These are phyloP conservation scores for Microctenopoma steveboyesi DNA, from an alignment of 2,797 vertebrate genomes.

Conservation along the genomic window DNA sequence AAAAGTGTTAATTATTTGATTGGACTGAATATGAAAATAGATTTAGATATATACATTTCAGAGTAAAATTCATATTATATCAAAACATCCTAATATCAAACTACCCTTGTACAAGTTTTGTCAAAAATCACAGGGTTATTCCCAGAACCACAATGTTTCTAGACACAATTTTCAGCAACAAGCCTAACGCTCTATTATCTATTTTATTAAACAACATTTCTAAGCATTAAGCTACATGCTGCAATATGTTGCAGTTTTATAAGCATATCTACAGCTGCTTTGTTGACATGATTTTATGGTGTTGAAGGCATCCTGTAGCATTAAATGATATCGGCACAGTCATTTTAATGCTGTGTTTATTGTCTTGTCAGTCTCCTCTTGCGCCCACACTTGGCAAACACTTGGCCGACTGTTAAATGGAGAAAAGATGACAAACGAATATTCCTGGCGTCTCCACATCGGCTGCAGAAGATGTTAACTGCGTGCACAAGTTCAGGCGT, in stretches of 20 bases:
- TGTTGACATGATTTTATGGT: background rate
- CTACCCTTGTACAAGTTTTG: background rate
- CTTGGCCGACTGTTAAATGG: background rate
- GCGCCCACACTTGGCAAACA: slow-evolving; percentile 13
- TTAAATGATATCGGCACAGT: background rate
- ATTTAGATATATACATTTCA: too few species aligned
- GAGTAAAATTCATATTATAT: too few species aligned
- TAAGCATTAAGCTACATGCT: background rate
- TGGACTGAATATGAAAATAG: too few species aligned
- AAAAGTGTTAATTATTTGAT: too few species aligned
- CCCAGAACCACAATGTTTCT: background rate
- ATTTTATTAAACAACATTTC: background rate
- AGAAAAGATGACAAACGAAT: slow-evolving; percentile 5
- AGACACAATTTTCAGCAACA: background rate
- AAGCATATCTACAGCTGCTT: background rate
- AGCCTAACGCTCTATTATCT: background rate
- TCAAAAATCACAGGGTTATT: background rate
- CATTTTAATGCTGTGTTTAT: slow-evolving; percentile 13
- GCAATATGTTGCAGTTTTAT: background rate
- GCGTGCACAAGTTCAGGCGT: slow-evolving; percentile 18
- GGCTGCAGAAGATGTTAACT: background rate
- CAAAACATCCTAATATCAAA: background rate
- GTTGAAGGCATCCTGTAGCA: background rate
- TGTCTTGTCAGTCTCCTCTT: slow-evolving; percentile 13
- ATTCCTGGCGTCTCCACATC: slow-evolving; percentile 2